These are phyloP conservation scores for Xyrichtys novacula DNA, from an alignment of 2,797 vertebrate species.

Conservation along the genomic window DNA sequence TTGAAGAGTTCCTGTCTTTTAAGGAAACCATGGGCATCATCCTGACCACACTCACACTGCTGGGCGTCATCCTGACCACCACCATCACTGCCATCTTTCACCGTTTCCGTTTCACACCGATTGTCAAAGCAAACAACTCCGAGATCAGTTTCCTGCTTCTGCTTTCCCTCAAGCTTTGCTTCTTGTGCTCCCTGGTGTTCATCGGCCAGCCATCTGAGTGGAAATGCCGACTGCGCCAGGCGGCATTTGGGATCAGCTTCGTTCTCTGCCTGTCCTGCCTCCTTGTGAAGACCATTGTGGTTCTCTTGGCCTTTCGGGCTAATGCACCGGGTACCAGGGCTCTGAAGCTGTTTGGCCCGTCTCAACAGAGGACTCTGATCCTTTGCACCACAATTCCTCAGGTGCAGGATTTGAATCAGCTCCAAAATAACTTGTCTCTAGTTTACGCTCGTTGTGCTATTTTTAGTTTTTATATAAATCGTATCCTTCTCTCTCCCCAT, in stretches of 20 bases:
- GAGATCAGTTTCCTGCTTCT: conserved; percentile 85
- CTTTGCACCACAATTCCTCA: conserved; percentile 79
- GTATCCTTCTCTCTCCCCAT: not conserved
- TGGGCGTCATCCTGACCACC: conserved; percentile 75
- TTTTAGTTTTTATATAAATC: no score
- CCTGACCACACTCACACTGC: conserved; percentile 71
- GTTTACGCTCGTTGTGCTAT: not conserved
- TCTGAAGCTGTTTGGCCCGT: conserved; percentile 76
- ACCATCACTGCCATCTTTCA: conserved; percentile 74
- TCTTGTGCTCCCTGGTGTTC: conserved; percentile 81
- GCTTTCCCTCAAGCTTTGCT: conserved; percentile 82
- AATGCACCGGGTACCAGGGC: conserved; percentile 60
- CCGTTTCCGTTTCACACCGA: conserved; percentile 76
- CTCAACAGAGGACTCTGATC: conserved; percentile 78
- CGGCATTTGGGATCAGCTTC: conserved; percentile 82
- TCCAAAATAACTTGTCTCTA: not conserved
- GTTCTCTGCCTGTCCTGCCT: conserved; percentile 85
- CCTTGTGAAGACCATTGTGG: conserved; percentile 84
- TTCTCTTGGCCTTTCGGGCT: conserved; percentile 79
- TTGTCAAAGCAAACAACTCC: conserved; percentile 85
- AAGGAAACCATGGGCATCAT: conserved; percentile 82
- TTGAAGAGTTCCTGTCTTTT: conserved; percentile 82
- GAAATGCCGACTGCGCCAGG: conserved; percentile 79
- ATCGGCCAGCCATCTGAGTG: conserved; percentile 79
- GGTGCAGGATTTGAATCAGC: conserved; percentile 31